These are phyloP conservation scores for Pectinophora gossypiella DNA, from an alignment of 1,140 invertebrate species.

Conservation along the genomic window DNA sequence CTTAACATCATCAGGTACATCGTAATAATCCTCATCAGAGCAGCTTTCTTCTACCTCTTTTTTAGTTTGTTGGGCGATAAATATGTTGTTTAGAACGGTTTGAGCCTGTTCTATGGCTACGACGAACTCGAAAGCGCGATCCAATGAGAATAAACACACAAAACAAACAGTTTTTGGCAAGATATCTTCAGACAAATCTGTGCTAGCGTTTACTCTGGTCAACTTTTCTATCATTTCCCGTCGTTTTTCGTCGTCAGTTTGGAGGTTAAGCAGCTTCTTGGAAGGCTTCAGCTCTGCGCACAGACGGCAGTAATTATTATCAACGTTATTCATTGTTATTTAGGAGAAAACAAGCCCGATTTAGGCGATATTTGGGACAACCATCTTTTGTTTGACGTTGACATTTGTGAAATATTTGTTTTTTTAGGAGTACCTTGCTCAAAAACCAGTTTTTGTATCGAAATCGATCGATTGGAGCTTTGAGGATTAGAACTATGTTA, in stretches of 20 bases:
- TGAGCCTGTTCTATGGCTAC: conserved; percentile 39
- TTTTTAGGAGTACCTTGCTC: no score
- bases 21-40: conserved; percentile 1
- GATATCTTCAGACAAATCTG: conserved; percentile 20
- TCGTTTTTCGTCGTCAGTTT: conserved; percentile 26
- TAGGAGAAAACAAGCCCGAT: background rate
- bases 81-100: conserved; percentile 31
- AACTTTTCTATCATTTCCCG: conserved; percentile 35
- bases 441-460: no score
- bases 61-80: conserved; percentile 12
- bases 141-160: conserved; percentile 35
- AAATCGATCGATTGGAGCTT: no score
- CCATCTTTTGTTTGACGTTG: no score
- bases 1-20: conserved; percentile 8
- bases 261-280: conserved; percentile 36
- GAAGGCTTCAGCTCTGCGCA: conserved; percentile 40
- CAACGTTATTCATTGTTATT: conserved; percentile 19
- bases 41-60: conserved; percentile 2
- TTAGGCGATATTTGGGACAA: background rate
- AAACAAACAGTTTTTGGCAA: conserved; percentile 48
- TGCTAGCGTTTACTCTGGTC: conserved; percentile 22
- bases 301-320: conserved; percentile 36
- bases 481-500: no score
- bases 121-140: conserved; percentile 45
- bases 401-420: no score